A percentile compares a stretch with the other conserved stretches of the same genome.
These are phyloP conservation scores for Centroberyx gerrardi DNA, from an alignment of 2,797 vertebrate species.

Conservation along the genomic window DNA sequence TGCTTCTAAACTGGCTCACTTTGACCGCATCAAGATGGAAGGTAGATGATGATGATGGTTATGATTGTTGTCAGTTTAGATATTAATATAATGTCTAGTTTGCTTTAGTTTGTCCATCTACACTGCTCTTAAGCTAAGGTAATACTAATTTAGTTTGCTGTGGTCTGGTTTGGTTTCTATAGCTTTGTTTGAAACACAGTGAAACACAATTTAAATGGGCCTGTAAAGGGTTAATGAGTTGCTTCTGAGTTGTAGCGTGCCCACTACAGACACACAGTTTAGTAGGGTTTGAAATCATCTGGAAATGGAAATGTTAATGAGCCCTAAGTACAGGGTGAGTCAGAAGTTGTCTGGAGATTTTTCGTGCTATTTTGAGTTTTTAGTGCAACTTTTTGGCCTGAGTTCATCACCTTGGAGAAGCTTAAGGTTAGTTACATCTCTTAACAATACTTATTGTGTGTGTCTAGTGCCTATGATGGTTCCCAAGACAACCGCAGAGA, in stretches of 20 bases:
- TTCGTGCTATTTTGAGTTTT: not conserved
- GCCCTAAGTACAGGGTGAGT: not conserved
- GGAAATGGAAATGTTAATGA: conserved; percentile 2
- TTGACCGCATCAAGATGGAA: conserved; percentile 93
- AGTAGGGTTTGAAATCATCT: not conserved
- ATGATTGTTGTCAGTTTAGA: not conserved
- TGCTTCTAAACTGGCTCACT: conserved; percentile 94
- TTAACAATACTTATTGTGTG: conserved; percentile 31
- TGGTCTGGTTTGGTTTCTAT: not conserved
- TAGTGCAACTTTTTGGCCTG: not conserved
- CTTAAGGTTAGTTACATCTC: conserved; percentile 3
- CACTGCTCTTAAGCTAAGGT: not conserved
- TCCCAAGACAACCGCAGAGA: conserved; percentile 94
- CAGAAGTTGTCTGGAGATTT: not conserved
- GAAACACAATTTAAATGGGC: too few species aligned
- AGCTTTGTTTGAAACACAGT: not conserved
- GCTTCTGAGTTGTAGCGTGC: too few species aligned
- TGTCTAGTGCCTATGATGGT: conserved; percentile 91
- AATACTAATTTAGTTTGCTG: not conserved
- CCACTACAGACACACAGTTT: not conserved
- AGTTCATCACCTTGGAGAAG: not conserved
- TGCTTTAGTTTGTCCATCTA: not conserved
- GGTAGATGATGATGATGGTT: conserved; percentile 72
- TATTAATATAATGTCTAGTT: not conserved
- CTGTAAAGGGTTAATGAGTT: not conserved